Evolutionary conservation across 2,797 vertebrate genomes (phyloP), one percentile per base, ranked within the genome.

Genomic region (Pangasius macronema): DNA sequence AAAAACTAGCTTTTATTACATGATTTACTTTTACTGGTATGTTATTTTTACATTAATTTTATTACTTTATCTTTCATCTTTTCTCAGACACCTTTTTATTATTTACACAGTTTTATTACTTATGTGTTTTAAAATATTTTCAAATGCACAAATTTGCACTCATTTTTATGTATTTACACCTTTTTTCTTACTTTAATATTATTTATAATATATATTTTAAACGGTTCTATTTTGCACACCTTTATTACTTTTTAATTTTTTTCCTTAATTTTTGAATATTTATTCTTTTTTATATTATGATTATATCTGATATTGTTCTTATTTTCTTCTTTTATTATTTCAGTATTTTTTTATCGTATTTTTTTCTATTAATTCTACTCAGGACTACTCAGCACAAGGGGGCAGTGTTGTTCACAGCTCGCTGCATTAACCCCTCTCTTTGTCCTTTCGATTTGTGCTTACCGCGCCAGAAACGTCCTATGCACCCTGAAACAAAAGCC

Each of bases 391-490:
- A 81, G 42, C 95, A 96, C 93, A 63, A 90, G 95, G 94, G 91
- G 94, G 93, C 95, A 95, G 93, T 92, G 91, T 91, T 93, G 92
- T 86, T 91, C 91, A 89, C 65, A 80, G 89, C 84, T 91, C 24
- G 77, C 85, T 76, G 85, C 85, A 81, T 85, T 84, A 82, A 63
- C 82, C 27, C 84, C 80, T 63, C 24, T 82, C 68, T 85, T 85
- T 82, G 88, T 85, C 53, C 30, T 86, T 63, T 53, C 14, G 9
- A 84, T 79, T 86, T 77, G 59, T 85, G 87, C 73, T 73, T 77
- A 75, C 67, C 84, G 70, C 76, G 13, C 73, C 80, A 57, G 57
- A 65, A 77, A 57, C 27, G 39, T 84, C 59, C 76, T 82, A n/a
- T 82, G 42, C 27, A 1, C 14, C n/a, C 63, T 51, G 46, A 68